phyloP scores from a whole-genome alignment of 92 coral and sea anemone genomes.

The Anthopleura xanthogrammica region DNA sequence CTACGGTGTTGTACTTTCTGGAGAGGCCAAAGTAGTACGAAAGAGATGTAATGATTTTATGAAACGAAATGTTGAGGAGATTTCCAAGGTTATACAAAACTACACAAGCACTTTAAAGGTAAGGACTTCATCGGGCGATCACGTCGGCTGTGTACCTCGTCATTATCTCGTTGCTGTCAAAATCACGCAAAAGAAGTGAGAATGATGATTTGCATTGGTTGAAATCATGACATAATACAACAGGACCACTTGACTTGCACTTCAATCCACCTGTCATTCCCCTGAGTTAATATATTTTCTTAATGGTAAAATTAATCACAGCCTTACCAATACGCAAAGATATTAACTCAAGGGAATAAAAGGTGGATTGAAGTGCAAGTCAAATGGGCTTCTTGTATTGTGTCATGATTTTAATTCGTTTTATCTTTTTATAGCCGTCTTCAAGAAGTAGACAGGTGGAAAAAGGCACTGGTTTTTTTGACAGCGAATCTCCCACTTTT shows the following conservation, averaged over 20 bases:
- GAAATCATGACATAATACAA: too few species aligned
- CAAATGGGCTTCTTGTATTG: too few species aligned
- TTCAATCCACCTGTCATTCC: neutral
- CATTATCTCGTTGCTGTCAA: neutral
- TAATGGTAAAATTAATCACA: too few species aligned
- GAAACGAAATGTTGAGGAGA: neutral
- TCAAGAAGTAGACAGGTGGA: neutral
- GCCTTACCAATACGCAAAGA: too few species aligned
- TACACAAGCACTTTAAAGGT: neutral
- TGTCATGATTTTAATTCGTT: too few species aligned
- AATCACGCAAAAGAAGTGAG: too few species aligned
- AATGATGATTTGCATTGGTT: too few species aligned
- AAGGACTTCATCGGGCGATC: neutral
- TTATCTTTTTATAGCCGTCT: neutral
- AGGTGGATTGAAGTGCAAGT: too few species aligned
- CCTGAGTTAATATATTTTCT: too few species aligned
- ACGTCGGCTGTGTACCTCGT: neutral
- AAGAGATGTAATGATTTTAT: slow-evolving; percentile 30
- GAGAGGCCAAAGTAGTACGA: slow-evolving; percentile 30
- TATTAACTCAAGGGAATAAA: too few species aligned
- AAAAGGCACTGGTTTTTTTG: neutral
- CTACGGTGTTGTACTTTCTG: slow-evolving; percentile 49
- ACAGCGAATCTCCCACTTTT: neutral
- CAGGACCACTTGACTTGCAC: too few species aligned
- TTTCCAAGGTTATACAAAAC: neutral